phyloP scores from a whole-genome alignment of 2,113 vertebrate species.

The Blennius ocellaris region DNA sequence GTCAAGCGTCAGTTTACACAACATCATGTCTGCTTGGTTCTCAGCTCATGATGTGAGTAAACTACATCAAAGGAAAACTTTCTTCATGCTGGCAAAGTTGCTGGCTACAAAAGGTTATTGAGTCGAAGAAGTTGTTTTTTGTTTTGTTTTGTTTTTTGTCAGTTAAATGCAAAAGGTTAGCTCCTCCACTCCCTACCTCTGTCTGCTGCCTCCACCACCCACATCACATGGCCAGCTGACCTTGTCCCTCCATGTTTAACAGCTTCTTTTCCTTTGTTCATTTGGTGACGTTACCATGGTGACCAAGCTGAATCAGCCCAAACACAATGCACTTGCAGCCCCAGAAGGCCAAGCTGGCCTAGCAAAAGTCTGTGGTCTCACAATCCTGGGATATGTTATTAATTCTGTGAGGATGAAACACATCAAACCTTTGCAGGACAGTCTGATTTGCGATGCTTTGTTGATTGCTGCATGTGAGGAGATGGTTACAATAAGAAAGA shows the following conservation, averaged over 20 bases:
- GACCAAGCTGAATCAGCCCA: constrained; percentile 84
- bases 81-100: background rate
- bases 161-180: background rate
- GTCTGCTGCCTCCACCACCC: constrained; percentile 33
- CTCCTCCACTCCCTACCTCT: constrained; percentile 2
- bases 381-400: constrained; percentile 18
- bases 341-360: constrained; percentile 62
- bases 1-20: constrained; percentile 26
- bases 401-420: constrained; percentile 81
- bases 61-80: constrained; percentile 29
- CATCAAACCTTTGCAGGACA: constrained; percentile 71
- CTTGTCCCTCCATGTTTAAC: constrained; percentile 84
- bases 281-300: constrained; percentile 66
- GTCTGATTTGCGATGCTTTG: constrained; percentile 29
- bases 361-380: constrained; percentile 38
- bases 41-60: constrained; percentile 19
- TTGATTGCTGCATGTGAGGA: background rate
- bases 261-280: constrained; percentile 84
- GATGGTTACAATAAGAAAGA: background rate
- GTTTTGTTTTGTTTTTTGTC: constrained; percentile 26
- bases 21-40: constrained; percentile 23
- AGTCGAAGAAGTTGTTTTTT: constrained; percentile 32
- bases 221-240: constrained; percentile 86
- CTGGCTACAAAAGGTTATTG: background rate
- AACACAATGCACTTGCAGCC: constrained; percentile 81